Evolutionary conservation across 2,113 vertebrate genomes (phyloP).

Genomic region (Micromys minutus): DNA sequence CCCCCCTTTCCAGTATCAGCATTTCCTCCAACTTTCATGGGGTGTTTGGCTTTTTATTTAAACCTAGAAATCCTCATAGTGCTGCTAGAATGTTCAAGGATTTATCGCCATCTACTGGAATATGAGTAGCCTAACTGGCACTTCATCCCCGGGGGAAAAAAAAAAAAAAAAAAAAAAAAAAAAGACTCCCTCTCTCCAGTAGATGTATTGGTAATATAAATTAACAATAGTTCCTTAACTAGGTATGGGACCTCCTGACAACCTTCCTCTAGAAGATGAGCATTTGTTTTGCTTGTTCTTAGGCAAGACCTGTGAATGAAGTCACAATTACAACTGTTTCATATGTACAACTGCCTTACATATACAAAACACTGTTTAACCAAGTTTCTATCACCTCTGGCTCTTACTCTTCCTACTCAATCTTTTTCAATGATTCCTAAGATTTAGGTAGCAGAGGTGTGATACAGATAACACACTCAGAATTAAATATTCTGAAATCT

Average conservation of each 20-base stretch:
- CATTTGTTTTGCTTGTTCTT: not conserved
- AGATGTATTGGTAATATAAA: too few species aligned
- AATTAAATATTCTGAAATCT: not conserved
- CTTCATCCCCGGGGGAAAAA: not conserved
- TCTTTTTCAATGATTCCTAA: not conserved
- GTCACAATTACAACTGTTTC: not conserved
- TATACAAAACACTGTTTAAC: not conserved
- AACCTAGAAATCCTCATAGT: not conserved
- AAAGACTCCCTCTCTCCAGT: not conserved
- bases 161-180: too few species aligned
- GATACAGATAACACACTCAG: not conserved
- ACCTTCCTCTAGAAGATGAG: not conserved
- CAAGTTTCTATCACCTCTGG: too few species aligned
- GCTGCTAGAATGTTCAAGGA: not conserved
- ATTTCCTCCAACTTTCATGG: not conserved
- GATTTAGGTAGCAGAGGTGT: not conserved
- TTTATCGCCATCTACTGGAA: not conserved
- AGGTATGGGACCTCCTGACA: not conserved
- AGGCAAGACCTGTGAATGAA: not conserved
- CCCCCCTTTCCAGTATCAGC: not conserved
- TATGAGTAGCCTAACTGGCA: not conserved
- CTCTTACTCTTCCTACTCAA: not conserved
- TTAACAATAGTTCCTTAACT: not conserved
- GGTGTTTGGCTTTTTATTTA: not conserved
- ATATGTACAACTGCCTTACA: not conserved